Evolutionary conservation across 2,113 vertebrate genomes (phyloP), one percentile per base, ranked within the genome.

Genomic region (Lichenostomus cassidix): DNA sequence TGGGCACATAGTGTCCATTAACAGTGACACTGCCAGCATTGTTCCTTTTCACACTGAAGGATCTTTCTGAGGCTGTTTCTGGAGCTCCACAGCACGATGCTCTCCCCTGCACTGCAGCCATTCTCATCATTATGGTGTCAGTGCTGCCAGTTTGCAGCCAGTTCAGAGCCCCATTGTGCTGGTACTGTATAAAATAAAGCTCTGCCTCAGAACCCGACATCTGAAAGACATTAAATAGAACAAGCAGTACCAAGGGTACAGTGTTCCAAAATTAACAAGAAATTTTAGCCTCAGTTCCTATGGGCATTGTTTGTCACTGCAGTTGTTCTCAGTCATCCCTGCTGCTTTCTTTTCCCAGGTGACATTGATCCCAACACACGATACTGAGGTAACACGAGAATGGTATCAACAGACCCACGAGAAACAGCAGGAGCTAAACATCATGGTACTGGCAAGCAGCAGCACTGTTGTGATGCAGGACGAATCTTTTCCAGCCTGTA

Each of bases 381-480:
- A 99, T 97, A 99, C 99, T 0, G 99, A 99, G 93, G 99, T 99
- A 96, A 99, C 99, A 42, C 98, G 99, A 12, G 99, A 99, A 90
- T 99, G 99, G 99, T 99, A 99, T 97, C 99, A 99, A 93, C 99
- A 99, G 97, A 99, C 99, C 13, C 99, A 99, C 10, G 99, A 99
- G 98, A 98, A 98, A 94, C 99, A 99, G 97, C 99, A 99, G 95
- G 99, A 99, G 95, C 98, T 99, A 76, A 99, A 99, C 93, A 98
- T 99, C 97, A 98, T 99, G 98, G 99, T 99, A 65, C 96, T 99
- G 98, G 99, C 99, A 55, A 99, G 99, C 98, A 99, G 99, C 98
- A 99, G 99, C 98, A 99, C 99, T 3, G 99, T 99, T 37, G 99
- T 99, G 90, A 99, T 99, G 99, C 99, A 99, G 97, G 99, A 99